Evolutionary conservation across 1,140 invertebrate species (phyloP).

Genomic region (Heterodera schachtii): DNA sequence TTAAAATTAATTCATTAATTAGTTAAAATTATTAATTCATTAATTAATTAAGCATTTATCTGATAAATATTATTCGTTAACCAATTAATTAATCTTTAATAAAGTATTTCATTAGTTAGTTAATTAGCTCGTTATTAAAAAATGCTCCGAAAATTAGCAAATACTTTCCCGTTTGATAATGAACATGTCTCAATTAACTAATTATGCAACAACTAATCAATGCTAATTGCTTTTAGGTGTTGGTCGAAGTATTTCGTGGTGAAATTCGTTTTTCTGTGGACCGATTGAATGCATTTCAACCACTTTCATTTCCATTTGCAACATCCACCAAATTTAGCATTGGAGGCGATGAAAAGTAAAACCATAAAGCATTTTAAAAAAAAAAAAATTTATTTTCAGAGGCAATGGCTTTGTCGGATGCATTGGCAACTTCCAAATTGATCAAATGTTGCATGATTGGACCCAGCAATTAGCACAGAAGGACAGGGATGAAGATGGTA

Average conservation of each 20-base stretch:
- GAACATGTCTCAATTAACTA: too few relatives aligned
- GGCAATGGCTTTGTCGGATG: constrained; percentile 53
- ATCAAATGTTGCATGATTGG: constrained; percentile 32
- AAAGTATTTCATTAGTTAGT: too few relatives aligned
- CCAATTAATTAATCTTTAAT: too few relatives aligned
- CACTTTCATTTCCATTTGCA: constrained; percentile 15
- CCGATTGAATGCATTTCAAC: constrained; percentile 36
- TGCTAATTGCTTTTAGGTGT: constrained; percentile 22
- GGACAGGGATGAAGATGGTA: constrained; percentile 13
- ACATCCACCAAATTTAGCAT: constrained; percentile 17
- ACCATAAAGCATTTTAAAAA: neutral
- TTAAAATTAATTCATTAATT: neutral
- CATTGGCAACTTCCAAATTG: constrained; percentile 44
- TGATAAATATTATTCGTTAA: too few relatives aligned
- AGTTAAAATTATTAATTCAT: too few relatives aligned
- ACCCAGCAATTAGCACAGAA: neutral
- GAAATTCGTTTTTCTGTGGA: constrained; percentile 53
- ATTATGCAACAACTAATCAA: too few relatives aligned
- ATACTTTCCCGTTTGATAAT: too few relatives aligned
- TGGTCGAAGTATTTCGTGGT: constrained; percentile 45
- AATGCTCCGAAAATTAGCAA: too few relatives aligned
- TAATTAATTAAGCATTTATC: too few relatives aligned
- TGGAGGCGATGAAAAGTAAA: constrained; percentile 21
- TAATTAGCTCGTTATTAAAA: too few relatives aligned
- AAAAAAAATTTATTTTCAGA: neutral